Evolutionary conservation across 2,888 invertebrate genomes (phyloP).

Genomic region (Euzophera pinguis): DNA sequence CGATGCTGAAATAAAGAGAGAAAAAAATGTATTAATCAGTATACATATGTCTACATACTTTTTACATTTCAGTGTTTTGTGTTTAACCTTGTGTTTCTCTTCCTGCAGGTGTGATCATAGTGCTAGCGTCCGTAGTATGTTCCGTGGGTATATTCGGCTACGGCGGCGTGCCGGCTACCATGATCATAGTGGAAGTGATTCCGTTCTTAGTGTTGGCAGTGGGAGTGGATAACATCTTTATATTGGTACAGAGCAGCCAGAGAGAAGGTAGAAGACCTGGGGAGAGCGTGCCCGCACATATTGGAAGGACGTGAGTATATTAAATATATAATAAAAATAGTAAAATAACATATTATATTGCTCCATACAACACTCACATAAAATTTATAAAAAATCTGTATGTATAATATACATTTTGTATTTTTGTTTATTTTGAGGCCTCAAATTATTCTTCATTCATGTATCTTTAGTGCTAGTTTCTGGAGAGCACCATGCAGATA

Average conservation of each 20-base stretch:
- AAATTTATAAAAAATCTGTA: no score
- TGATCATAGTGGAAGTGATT: slow-evolving; percentile 98
- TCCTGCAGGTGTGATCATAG: slow-evolving; percentile 91
- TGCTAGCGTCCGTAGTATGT: slow-evolving; percentile 94
- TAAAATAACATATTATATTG: no score
- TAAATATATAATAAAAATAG: neutral
- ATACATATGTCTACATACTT: no score
- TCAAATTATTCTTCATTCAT: no score
- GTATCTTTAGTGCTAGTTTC: no score
- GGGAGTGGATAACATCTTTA: slow-evolving; percentile 99
- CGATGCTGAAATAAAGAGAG: no score
- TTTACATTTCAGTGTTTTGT: no score
- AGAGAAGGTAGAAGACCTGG: slow-evolving; percentile 85
- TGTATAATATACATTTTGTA: no score
- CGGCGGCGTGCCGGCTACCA: slow-evolving; percentile 92
- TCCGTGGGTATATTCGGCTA: slow-evolving; percentile 97
- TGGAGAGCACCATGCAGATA: no score
- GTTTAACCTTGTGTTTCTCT: no score
- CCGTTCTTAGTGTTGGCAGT: slow-evolving; percentile 99
- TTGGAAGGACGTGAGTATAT: slow-evolving; percentile 85
- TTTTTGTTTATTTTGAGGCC: no score
- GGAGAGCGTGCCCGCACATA: slow-evolving; percentile 91
- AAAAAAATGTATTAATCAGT: neutral
- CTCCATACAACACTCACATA: no score
- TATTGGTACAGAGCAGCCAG: slow-evolving; percentile 96